These are phyloP conservation scores for Teleiodes luculella DNA, from an alignment of 2,888 invertebrate genomes.

Conservation along the genomic window DNA sequence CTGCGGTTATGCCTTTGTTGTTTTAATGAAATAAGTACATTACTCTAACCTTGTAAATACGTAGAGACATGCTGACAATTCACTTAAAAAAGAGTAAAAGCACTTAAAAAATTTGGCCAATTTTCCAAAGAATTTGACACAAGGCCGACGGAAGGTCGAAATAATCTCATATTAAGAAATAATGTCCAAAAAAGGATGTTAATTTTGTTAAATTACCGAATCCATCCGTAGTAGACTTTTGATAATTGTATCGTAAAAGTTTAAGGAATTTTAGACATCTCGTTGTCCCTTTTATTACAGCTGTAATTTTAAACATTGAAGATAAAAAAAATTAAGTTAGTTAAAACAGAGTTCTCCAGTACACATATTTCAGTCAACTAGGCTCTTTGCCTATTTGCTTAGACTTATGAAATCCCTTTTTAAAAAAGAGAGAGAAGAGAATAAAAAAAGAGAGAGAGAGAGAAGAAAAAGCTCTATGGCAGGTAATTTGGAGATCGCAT, in stretches of 20 bases:
- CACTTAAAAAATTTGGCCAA: slow-evolving; percentile 21
- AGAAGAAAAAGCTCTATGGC: too few species aligned
- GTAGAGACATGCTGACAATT: neutral
- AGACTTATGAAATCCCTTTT: too few species aligned
- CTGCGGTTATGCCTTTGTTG: neutral
- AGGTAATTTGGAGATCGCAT: too few species aligned
- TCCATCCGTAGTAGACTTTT: slow-evolving; percentile 22
- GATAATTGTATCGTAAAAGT: slow-evolving; percentile 19
- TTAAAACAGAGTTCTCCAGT: neutral
- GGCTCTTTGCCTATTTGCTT: too few species aligned
- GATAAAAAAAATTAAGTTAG: neutral
- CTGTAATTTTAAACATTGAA: neutral
- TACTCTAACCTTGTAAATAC: neutral
- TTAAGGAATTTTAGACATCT: slow-evolving; percentile 16
- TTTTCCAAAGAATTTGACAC: slow-evolving; percentile 29
- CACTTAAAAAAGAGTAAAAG: neutral
- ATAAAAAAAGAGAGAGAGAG: too few species aligned
- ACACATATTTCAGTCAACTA: too few species aligned
- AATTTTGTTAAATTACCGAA: neutral
- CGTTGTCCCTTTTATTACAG: neutral
- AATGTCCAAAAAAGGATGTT: slow-evolving; percentile 16
- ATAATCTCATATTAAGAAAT: slow-evolving; percentile 24
- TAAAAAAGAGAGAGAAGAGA: too few species aligned
- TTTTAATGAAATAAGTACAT: neutral
- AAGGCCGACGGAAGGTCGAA: slow-evolving; percentile 31